Evolutionary conservation across 2,797 vertebrate genomes (phyloP).

Genomic region (Iguana delicatissima): DNA sequence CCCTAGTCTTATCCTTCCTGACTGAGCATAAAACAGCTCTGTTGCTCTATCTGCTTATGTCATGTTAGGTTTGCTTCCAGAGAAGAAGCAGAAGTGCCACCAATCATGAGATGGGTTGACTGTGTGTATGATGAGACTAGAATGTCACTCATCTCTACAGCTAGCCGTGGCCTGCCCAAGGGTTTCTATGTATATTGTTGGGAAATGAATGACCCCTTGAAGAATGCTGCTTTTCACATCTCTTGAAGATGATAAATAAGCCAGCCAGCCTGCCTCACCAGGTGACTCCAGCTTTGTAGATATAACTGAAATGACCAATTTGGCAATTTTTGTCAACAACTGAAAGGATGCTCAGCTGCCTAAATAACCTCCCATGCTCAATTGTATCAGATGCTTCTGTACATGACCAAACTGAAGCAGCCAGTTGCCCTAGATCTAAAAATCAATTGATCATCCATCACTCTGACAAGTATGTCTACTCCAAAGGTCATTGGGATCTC

Average conservation of each 20-base stretch:
- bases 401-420: slow-evolving; percentile 1
- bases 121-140: background rate
- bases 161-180: background rate
- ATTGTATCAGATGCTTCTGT: slow-evolving; percentile 1
- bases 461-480: slow-evolving; percentile 12
- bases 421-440: slow-evolving; percentile 12
- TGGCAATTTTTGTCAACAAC: background rate
- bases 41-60: background rate
- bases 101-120: background rate
- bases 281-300: background rate
- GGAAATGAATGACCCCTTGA: background rate
- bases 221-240: background rate
- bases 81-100: background rate
- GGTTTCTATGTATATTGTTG: background rate
- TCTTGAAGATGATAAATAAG: background rate
- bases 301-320: background rate
- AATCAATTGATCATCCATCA: slow-evolving; percentile 25
- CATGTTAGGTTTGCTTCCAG: background rate
- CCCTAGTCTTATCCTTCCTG: background rate
- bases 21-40: background rate
- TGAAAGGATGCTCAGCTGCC: background rate
- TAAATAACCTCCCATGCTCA: background rate
- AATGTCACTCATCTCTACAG: background rate
- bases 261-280: background rate
- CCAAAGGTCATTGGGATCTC: slow-evolving; percentile 18